phyloP scores from a whole-genome alignment of 2,888 invertebrate species.

The Agrochola circellaris region DNA sequence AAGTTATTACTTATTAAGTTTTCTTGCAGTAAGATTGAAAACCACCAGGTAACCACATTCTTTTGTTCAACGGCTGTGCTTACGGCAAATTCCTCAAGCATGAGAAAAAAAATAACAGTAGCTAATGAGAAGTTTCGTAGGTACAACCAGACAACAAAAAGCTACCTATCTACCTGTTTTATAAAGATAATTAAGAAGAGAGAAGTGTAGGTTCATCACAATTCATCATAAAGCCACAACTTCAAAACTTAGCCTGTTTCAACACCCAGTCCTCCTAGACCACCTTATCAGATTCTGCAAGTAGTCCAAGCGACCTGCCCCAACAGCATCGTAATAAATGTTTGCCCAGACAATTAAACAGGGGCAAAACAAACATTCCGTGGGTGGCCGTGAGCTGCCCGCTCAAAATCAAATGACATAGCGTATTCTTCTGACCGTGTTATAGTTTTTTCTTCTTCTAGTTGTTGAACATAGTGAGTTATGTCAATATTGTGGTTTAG shows the following conservation, averaged over 20 bases:
- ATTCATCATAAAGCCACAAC: not conserved
- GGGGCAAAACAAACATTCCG: slow-evolving; percentile 79
- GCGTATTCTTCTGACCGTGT: slow-evolving; percentile 71
- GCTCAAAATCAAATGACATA: slow-evolving; percentile 74
- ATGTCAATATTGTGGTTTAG: slow-evolving; percentile 60
- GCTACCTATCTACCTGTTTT: too few species aligned
- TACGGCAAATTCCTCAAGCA: not conserved
- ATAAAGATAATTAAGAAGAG: not conserved
- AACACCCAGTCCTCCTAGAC: not conserved
- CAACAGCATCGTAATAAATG: slow-evolving; percentile 81
- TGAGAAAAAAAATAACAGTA: not conserved
- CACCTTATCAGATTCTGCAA: slow-evolving; percentile 41
- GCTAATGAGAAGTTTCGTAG: not conserved
- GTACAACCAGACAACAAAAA: too few species aligned
- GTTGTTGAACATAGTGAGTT: slow-evolving; percentile 59
- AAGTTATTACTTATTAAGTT: not conserved
- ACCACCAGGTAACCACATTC: too few species aligned
- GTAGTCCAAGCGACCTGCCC: slow-evolving; percentile 72
- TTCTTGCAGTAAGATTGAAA: not conserved
- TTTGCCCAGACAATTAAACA: slow-evolving; percentile 87
- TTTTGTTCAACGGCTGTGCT: not conserved
- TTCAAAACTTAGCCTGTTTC: not conserved
- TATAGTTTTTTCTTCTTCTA: slow-evolving; percentile 57
- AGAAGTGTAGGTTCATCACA: not conserved
- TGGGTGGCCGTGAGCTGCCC: slow-evolving; percentile 81